Base-by-base conservation (phyloP, 2,797 vertebrate species). In the Eidolon dupreanum region DNA sequence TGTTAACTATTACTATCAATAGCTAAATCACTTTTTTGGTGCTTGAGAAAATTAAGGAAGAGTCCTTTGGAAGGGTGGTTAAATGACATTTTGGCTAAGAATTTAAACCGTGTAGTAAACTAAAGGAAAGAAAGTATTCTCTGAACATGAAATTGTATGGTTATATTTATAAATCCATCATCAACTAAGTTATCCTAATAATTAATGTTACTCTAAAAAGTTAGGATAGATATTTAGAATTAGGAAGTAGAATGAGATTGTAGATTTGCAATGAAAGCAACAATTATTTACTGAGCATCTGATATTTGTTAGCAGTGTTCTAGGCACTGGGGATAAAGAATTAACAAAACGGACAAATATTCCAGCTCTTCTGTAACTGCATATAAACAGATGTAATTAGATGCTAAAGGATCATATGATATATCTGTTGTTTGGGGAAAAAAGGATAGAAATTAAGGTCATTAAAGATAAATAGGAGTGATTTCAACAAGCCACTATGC, bases 241-340 rank as follows among this genome's bases (percentile, higher is more conserved):
- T 61, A 81, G 70, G 51, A 83, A 57, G 59, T 16, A 33, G 59
- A 83, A 49, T 57, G 51, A 74, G 46, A 59, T n/a, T 43, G 6
- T 4, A 73, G 73, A 65, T 82, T 55, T 90, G 43, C 96, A 82
- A 74, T 71, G 81, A 61, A 79, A 86, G 28, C 46, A 66, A 65
- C 17, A 28, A 82, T 66, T 91, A 55, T 36, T 90, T 79, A 31
- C 31, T 92, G 68, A 82, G 43, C 78, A 95, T 86, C 93, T 97
- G 88, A 90, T 92, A 81, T 78, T 46, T 81, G 88, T 93, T 95
- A 93, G 53, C 24, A 49, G 53, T 31, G 8, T 83, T 95, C 68
- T 55, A 63, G 53, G 53, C n/a, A 24, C 53, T 33, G 43, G 24
- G 51, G 10, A 61, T 74, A 82, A 31, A 86, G 57, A 79, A 91